Base-by-base conservation (phyloP, 2,113 vertebrate genomes). In the Caracal caracal region DNA sequence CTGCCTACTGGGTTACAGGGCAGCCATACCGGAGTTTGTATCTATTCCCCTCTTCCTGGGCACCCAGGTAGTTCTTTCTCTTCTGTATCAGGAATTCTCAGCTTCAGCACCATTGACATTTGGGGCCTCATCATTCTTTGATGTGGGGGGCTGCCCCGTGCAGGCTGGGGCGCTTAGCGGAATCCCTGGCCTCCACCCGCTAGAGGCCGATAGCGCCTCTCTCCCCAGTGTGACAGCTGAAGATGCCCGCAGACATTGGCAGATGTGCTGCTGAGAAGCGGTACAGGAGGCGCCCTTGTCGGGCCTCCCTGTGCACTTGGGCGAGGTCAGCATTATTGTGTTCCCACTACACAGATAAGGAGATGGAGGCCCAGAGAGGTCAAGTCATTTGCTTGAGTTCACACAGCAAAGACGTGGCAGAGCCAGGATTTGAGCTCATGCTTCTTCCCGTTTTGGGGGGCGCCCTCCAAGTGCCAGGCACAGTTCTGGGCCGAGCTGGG, bases 11-110 rank as follows among this genome's bases (percentile, higher is more conserved):
- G 84, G 81, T 76, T 6, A 2, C 43, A 33, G 63, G 30, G 56
- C 0, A 0, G 3, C 6, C 22, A 0, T 40, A 19, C 7, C 13
- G 19, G 79, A 30, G 43, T 70, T 49, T 33, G 10, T 0, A 11
- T 51, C 43, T 56, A 1, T 43, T 71, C 19, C 17, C 15, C 59
- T 90, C 73, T 73, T 33, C 12, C 1, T 15, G 61, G 56, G 56
- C 51, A 43, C 63, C 80, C 26, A 1, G 65, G 37, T 17, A 28
- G 40, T 30, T 56, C 65, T 63, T 80, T 63, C 70, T 47, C 13
- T n/a, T 43, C 59, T 16, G 6, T 20, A 3, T 49, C 5, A 43
- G 80, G 40, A 12, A 11, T 56, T 59, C 76, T 88, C 47, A 28
- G 4, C 47, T 16, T 40, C 37, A 24, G 40, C 59, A 2, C 66